phyloP scores from a whole-genome alignment of 2,888 invertebrate genomes.

The Eustalomyia histrio region DNA sequence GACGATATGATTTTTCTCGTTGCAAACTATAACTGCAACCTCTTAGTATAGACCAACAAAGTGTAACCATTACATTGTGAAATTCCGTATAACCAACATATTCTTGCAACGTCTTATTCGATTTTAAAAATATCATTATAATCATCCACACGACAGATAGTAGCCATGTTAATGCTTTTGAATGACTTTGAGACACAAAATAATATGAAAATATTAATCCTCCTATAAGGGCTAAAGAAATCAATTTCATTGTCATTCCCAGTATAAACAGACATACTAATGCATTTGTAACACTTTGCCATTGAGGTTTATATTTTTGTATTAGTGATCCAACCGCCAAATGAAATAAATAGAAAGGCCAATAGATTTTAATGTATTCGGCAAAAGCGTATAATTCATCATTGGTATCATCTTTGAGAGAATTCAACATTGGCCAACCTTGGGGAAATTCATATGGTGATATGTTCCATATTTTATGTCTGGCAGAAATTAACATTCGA shows the following conservation, averaged over 20 bases:
- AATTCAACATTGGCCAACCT: constrained; percentile 74
- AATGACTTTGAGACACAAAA: constrained; percentile 63
- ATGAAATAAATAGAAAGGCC: constrained; percentile 76
- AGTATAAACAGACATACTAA: constrained; percentile 71
- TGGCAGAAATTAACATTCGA: constrained; percentile 70
- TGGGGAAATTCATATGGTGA: constrained; percentile 70
- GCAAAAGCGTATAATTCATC: constrained; percentile 77
- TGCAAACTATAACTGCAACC: constrained; percentile 83
- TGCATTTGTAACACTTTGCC: constrained; percentile 69
- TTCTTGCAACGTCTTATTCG: constrained; percentile 68
- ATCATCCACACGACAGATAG: constrained; percentile 73
- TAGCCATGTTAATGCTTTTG: constrained; percentile 72
- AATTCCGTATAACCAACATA: constrained; percentile 74
- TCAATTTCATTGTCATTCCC: constrained; percentile 57
- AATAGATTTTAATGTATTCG: constrained; percentile 71
- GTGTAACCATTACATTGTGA: constrained; percentile 74
- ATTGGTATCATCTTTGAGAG: constrained; percentile 75
- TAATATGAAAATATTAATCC: constrained; percentile 73
- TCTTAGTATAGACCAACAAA: constrained; percentile 86
- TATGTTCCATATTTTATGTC: constrained; percentile 70
- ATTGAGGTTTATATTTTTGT: constrained; percentile 66
- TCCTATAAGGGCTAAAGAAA: constrained; percentile 68
- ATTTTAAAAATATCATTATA: constrained; percentile 73
- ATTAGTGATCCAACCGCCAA: constrained; percentile 67
- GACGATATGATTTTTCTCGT: constrained; percentile 22